A percentile compares a stretch with the other conserved stretches of the same genome.
These are phyloP conservation scores for Botia almorhae DNA, from an alignment of 2,797 vertebrate species.

Conservation along the genomic window DNA sequence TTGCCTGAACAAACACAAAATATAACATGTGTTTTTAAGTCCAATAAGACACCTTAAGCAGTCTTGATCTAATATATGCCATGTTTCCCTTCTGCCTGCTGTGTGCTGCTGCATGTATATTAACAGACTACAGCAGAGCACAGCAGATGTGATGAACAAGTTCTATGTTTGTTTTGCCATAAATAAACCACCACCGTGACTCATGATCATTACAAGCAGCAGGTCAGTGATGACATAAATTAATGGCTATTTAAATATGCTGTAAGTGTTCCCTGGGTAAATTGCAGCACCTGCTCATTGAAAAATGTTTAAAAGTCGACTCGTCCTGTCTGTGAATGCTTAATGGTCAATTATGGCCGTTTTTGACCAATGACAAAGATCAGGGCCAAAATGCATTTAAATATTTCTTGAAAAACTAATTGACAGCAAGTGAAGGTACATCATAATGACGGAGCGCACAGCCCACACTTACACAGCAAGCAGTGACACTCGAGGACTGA, in stretches of 20 bases:
- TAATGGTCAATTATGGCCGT: conserved; percentile 23
- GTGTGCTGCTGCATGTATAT: conserved; percentile 1
- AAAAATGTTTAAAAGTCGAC: conserved; percentile 13
- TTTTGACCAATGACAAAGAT: conserved; percentile 42
- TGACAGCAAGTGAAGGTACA: conserved; percentile 30
- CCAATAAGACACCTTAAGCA: background rate
- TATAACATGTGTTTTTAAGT: too few species aligned
- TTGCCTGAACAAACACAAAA: too few species aligned
- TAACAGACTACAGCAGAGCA: background rate
- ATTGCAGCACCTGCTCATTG: background rate
- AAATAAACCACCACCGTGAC: conserved; percentile 35
- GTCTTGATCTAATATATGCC: background rate
- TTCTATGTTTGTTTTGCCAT: conserved; percentile 17
- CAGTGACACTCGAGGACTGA: conserved; percentile 1
- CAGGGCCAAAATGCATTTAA: conserved; percentile 34
- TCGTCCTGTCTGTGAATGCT: conserved; percentile 31
- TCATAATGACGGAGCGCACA: conserved; percentile 50
- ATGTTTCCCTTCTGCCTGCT: background rate
- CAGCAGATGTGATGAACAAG: background rate
- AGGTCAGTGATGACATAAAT: conserved; percentile 42
- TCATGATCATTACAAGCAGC: conserved; percentile 41
- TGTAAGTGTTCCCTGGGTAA: conserved; percentile 38
- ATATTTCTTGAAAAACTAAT: conserved; percentile 43
- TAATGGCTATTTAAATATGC: conserved; percentile 29
- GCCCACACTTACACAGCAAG: conserved; percentile 8